Percentiles rank a stretch among this genome's conserved stretches.
phyloP scores from a whole-genome alignment of 2,888 invertebrate species.

The Drosophila pseudotalamancana region DNA sequence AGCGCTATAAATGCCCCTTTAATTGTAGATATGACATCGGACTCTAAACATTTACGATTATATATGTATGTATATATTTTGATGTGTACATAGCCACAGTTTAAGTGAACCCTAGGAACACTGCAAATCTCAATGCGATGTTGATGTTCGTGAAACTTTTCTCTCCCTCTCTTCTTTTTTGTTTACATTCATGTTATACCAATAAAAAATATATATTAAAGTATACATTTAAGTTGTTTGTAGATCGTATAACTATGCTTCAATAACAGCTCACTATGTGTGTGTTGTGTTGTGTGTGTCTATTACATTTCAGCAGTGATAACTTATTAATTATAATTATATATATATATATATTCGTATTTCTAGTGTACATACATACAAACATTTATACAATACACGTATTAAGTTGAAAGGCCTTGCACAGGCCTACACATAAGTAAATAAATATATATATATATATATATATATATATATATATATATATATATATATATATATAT shows the following conservation, averaged over 20 bases:
- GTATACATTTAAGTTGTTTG: conserved; percentile 5
- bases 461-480: conserved; percentile 4
- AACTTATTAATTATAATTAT: too few species aligned
- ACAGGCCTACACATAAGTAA: background rate
- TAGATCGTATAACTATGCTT: conserved; percentile 24
- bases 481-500: background rate
- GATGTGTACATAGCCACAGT: conserved; percentile 15
- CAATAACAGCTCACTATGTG: conserved; percentile 17
- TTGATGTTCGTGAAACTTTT: conserved; percentile 21
- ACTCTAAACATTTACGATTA: conserved; percentile 31
- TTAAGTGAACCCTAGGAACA: conserved; percentile 45
- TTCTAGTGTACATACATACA: conserved; percentile 37
- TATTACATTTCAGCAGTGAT: conserved; percentile 41
- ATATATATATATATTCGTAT: conserved; percentile 31
- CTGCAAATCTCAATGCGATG: conserved; percentile 46
- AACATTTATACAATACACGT: conserved; percentile 37
- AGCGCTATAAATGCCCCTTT: conserved; percentile 49
- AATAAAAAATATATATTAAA: conserved; percentile 23
- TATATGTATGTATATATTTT: conserved; percentile 7
- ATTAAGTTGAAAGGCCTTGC: conserved; percentile 29
- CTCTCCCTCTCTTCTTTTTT: background rate
- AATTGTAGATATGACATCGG: background rate
- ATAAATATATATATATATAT: background rate
- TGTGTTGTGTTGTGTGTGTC: conserved; percentile 13
- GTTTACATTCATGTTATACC: conserved; percentile 13